phyloP scores from a whole-genome alignment of 1,140 invertebrate genomes.

The Trachymyrmex septentrionalis region DNA sequence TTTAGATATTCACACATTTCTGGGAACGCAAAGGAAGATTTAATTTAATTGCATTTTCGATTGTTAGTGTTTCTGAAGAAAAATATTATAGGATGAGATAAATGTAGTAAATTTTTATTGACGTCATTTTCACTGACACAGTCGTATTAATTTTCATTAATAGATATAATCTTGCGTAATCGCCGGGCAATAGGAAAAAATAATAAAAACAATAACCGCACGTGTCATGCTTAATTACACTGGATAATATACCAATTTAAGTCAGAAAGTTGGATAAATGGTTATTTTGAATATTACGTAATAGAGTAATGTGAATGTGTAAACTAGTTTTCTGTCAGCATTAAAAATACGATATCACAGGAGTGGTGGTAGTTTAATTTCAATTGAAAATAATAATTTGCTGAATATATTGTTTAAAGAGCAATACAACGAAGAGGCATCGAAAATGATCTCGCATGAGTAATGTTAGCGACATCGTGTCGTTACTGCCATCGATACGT shows the following conservation, averaged over 20 bases:
- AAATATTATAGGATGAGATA: slow-evolving; percentile 5
- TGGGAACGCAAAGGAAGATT: not conserved
- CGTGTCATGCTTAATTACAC: slow-evolving; percentile 26
- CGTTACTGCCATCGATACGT: not conserved
- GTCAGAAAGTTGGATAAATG: not conserved
- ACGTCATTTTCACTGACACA: not conserved
- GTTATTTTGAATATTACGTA: slow-evolving; percentile 7
- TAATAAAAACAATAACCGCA: slow-evolving; percentile 34
- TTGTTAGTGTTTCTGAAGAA: slow-evolving; percentile 13
- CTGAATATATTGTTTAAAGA: not conserved
- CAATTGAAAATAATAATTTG: not conserved
- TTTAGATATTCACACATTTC: slow-evolving; percentile 7
- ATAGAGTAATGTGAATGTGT: slow-evolving; percentile 2
- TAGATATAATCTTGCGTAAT: slow-evolving; percentile 19
- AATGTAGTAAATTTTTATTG: not conserved
- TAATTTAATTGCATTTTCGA: slow-evolving; percentile 1
- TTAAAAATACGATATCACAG: not conserved
- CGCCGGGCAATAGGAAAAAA: not conserved
- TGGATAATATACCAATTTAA: slow-evolving; percentile 3
- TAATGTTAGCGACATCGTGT: not conserved
- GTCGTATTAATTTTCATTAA: slow-evolving; percentile 3
- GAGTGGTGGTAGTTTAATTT: not conserved
- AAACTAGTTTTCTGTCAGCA: slow-evolving; percentile 20
- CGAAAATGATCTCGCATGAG: not conserved
- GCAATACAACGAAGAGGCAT: not conserved